phyloP scores from a whole-genome alignment of 2,113 vertebrate species.

The Microtus ochrogaster region DNA sequence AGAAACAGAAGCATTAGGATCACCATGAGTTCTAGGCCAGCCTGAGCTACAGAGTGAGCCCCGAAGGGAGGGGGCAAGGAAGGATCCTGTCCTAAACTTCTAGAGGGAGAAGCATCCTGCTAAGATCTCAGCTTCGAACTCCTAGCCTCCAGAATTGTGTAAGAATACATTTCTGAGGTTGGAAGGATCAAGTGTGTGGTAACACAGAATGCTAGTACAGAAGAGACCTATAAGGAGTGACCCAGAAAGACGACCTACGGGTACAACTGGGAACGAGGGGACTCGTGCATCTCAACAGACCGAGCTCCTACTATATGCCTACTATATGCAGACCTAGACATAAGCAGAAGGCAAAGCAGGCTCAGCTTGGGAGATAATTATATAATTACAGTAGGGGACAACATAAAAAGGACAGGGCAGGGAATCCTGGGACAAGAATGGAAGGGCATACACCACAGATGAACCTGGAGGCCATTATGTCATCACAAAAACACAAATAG shows the following conservation, averaged over 20 bases:
- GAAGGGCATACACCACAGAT: neutral
- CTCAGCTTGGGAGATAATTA: no score
- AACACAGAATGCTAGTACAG: neutral
- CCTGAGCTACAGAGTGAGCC: neutral
- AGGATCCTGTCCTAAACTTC: neutral
- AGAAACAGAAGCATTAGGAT: neutral
- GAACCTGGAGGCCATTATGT: neutral
- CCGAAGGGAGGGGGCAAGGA: neutral
- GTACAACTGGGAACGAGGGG: no score
- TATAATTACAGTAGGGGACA: neutral
- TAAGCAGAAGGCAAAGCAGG: neutral
- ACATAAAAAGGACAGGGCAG: neutral
- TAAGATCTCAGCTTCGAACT: neutral
- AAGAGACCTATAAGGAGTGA: neutral
- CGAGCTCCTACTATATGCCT: neutral
- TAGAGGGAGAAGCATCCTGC: neutral
- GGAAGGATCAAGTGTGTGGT: neutral
- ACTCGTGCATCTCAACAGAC: no score
- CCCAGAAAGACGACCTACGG: neutral
- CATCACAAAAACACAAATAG: neutral
- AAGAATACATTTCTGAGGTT: neutral
- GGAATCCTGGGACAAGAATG: neutral
- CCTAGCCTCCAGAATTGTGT: neutral
- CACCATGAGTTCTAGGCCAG: neutral
- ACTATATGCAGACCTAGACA: neutral